Base-by-base conservation (phyloP, 1,140 invertebrate genomes). In the Eulimnadia texana region DNA sequence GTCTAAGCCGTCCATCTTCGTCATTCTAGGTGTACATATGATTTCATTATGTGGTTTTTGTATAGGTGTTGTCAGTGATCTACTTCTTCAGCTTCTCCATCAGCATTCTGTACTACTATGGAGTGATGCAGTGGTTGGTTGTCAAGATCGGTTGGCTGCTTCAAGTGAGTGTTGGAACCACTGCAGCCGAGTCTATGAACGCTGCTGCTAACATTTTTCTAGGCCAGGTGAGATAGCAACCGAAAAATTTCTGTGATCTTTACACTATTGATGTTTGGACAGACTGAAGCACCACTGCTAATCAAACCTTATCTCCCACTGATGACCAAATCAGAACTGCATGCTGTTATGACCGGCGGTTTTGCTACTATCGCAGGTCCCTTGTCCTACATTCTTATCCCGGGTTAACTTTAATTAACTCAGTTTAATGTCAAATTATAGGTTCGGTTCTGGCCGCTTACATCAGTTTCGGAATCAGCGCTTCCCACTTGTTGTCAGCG, bases 301-400 rank as follows among this genome's bases (percentile, higher is more conserved):
- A 84, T 97, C 49, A 83, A 84, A 68, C 90, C 90, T 0, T 96
- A 90, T 67, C 72, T 98, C 10, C 68, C 74, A n/a, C 70, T 82
- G 58, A 77, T 98, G 68, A 97, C 93, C 0, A 76, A 80, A 50
- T 95, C 91, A 0, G 94, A 98, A 76, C 72, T 98, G 0, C 91
- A 96, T 71, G 84, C 93, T 0, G 78, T 98, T 16, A 90, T 97
- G 87, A 82, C 87, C 3, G 89, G 88, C 1, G 94, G 94, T 9
- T 96, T 97, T 73, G 88, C 93, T 0, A 94, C 93, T 9, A 90
- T 97, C 20, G 92, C 93, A 33, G 94, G 91, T 80, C 70, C 19
- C n/a, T 54, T 25, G 13, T 49, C 25, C 52, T 2, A 9, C 22
- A 16, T 52, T 20, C 3, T 52, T 13, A 28, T 23, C 27, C 51